phyloP scores from a whole-genome alignment of 2,888 invertebrate species.

The Trilocha varians region DNA sequence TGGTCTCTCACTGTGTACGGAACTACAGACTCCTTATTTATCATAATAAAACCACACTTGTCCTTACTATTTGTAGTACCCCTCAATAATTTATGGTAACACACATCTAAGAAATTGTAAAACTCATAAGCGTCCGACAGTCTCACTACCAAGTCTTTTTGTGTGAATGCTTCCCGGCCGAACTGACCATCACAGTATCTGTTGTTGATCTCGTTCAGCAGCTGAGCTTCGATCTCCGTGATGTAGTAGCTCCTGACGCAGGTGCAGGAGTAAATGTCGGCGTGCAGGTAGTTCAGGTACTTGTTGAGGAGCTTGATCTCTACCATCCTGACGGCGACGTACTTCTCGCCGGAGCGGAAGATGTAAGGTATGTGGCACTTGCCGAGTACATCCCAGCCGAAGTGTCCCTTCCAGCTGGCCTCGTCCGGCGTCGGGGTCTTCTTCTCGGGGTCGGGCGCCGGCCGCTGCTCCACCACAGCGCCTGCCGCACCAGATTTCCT shows the following conservation, averaged over 20 bases:
- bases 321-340: constrained; percentile 93
- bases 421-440: constrained; percentile 76
- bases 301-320: constrained; percentile 92
- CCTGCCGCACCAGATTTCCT: constrained; percentile 51
- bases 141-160: constrained; percentile 91
- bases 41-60: constrained; percentile 92
- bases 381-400: constrained; percentile 93
- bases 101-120: constrained; percentile 91
- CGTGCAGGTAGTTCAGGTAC: constrained; percentile 89
- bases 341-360: constrained; percentile 86
- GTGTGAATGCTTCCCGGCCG: constrained; percentile 89
- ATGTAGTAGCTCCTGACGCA: constrained; percentile 95
- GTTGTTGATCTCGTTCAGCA: constrained; percentile 93
- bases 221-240: constrained; percentile 89
- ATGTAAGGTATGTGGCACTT: constrained; percentile 92
- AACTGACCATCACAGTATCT: constrained; percentile 94
- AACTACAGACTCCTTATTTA: constrained; percentile 94
- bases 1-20: constrained; percentile 90
- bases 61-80: constrained; percentile 81
- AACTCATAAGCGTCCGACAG: constrained; percentile 91
- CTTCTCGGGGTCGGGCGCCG: constrained; percentile 46
- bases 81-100: constrained; percentile 86
- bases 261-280: constrained; percentile 92
- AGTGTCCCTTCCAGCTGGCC: constrained; percentile 85
- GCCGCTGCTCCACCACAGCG: constrained; percentile 33